Conservation (phyloP, 2,888 invertebrate genomes). For the Serrognathus titanus region DNA sequence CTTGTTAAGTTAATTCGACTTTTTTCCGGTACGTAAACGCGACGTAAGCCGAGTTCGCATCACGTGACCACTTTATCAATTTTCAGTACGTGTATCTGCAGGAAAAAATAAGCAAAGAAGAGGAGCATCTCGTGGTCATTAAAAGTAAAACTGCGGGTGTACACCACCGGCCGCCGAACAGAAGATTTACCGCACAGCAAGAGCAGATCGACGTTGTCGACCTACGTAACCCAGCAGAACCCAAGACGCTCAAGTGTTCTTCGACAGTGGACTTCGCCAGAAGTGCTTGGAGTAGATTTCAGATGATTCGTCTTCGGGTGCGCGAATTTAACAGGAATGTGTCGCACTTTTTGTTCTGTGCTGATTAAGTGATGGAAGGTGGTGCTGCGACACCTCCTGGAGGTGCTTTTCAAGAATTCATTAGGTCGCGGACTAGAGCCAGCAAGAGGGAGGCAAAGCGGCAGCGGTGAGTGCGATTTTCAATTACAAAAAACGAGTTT, state of each 20-base stretch:
- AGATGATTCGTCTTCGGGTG: not conserved
- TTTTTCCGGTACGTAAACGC: not conserved
- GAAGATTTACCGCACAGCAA: not conserved
- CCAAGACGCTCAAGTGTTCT: conserved; percentile 11
- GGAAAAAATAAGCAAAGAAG: too few relatives aligned
- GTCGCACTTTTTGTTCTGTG: conserved; percentile 3
- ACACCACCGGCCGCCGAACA: not conserved
- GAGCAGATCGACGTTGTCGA: not conserved
- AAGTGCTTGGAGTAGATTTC: not conserved
- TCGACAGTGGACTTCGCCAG: not conserved
- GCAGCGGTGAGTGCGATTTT: conserved; percentile 11
- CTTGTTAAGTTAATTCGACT: conserved; percentile 1
- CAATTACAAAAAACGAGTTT: conserved; percentile 1
- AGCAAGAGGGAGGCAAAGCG: conserved; percentile 8
- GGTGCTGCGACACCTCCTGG: conserved; percentile 4
- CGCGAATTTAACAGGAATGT: conserved; percentile 2
- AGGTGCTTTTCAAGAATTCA: conserved; percentile 14
- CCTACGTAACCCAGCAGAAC: conserved; percentile 6
- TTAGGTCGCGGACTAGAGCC: conserved; percentile 13
- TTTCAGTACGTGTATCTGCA: too few relatives aligned
- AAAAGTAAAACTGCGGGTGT: not conserved
- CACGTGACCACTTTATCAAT: not conserved
- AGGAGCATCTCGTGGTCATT: conserved; percentile 3
- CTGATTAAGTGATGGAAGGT: conserved; percentile 13
- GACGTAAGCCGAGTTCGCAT: not conserved